Base-by-base conservation (phyloP, 2,888 invertebrate species). In the Aporophyla lueneburgensis region DNA sequence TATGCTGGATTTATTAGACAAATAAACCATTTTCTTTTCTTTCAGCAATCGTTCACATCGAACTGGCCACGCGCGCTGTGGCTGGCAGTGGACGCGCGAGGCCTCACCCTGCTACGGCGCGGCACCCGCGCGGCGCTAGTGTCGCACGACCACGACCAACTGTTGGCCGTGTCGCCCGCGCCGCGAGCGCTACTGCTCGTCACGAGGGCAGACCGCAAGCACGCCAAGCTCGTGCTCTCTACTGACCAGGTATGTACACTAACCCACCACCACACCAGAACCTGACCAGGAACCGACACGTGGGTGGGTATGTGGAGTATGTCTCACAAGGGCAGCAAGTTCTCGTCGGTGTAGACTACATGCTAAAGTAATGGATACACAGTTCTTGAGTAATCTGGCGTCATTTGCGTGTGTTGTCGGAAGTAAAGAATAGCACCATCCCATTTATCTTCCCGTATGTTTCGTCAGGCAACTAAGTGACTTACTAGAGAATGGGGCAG, bases 1-100 rank as follows among this genome's bases (percentile, higher is more conserved):
- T 46, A 46, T 12, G 1, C 10, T n/a, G n/a, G n/a, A 19, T 51
- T 0, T 51, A 6, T 19, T 19, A 7, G 16, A 19, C 19, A 16
- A 49, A 49, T 16, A 49, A 49, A 49, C 16, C 0, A 5, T 16
- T 19, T 51, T 7, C 7, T 19, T 51, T 51, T 19, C 19, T 51
- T 51, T 7, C 51, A 98, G 98, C 99, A 99, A 98, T 98, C 99
- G 19, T 99, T 99, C 93, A 99, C 99, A 21, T 99, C 99, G 46
- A 99, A 99, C 94, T 99, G 99, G 98, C 99, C 99, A 49, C 97
- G 99, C 90, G 98, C 98, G 62, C 96, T 99, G 65, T 99, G 99
- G 99, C 96, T 99, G 87, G 99, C 99, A 43, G 98, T 99, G 71
- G 99, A 99, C 95, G 99, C 99, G 93, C 97, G 97, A 89, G 99